Evolutionary conservation across 2,888 invertebrate genomes (phyloP), one percentile per base, ranked within the genome.

Genomic region (Baronia brevicornis): DNA sequence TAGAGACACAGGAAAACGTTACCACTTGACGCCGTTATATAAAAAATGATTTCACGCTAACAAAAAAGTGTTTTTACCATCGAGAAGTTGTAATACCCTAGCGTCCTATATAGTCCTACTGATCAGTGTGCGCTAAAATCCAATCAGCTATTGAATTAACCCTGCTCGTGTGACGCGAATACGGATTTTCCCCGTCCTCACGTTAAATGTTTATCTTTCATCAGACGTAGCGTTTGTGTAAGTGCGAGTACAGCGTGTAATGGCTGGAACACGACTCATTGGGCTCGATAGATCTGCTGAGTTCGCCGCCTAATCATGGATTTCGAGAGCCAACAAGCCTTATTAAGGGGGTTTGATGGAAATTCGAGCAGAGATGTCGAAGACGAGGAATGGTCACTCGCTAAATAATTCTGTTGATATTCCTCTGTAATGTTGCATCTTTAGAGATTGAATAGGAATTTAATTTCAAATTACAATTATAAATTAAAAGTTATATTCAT

Each of bases 81-180:
- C n/a, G n/a, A n/a, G n/a, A n/a, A n/a, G n/a, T n/a, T n/a, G n/a
- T n/a, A n/a, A n/a, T n/a, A n/a, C 25, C 39, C 52, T 60, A 74
- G 71, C 56, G 41, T 44, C 44, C 38, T 66, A 52, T 74, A 72
- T 51, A 47, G 50, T 45, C 54, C 49, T 53, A 52, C 58, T 69
- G 73, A 74, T 72, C 74, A 68, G 67, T 66, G 66, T 67, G 69
- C 65, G 77, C 77, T 78, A 45, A 80, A 84, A 82, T 82, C 82
- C 82, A 82, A 82, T 84, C 82, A 82, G 77, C 79, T 78, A 80
- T 82, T 80, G 80, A 82, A 84, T 82, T 82, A 82, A 77, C 79
- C 71, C 72, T 61, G 71, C 64, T 75, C 65, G 72, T 79, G 80
- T 80, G 82, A 82, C 78, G 74, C 61, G 82, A 82, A 84, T 84